These are phyloP conservation scores for Lochmaea crataegi DNA, from an alignment of 2,888 invertebrate species.

Conservation along the genomic window DNA sequence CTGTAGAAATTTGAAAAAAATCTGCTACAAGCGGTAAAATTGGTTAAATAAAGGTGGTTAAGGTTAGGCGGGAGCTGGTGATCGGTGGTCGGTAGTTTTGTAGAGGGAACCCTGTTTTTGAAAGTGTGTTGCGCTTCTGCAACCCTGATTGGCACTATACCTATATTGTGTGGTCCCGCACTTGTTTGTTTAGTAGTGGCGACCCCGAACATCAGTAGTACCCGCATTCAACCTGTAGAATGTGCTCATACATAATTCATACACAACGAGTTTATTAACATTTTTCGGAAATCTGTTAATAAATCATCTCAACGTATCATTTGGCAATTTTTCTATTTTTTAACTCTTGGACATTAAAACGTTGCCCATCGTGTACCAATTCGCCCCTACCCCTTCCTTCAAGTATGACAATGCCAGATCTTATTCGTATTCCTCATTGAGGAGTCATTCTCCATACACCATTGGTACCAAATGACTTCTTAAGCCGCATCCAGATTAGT, in stretches of 20 bases:
- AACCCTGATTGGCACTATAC: constrained; percentile 50
- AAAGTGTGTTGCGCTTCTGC: constrained; percentile 54
- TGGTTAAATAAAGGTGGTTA: background rate
- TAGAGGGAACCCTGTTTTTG: constrained; percentile 45
- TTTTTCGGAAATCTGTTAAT: background rate
- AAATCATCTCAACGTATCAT: no score
- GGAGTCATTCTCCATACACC: no score
- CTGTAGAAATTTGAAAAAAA: background rate
- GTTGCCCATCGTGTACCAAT: no score
- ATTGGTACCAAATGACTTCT: no score
- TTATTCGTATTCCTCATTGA: no score
- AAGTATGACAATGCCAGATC: no score
- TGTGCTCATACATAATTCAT: constrained; percentile 14
- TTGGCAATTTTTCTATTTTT: no score
- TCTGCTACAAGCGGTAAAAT: background rate
- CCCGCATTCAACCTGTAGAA: constrained; percentile 46
- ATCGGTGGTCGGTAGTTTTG: constrained; percentile 14
- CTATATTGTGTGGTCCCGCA: constrained; percentile 52
- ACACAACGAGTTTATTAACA: constrained; percentile 25
- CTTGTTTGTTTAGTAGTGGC: constrained; percentile 54
- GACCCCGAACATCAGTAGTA: constrained; percentile 39
- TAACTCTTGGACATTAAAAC: no score
- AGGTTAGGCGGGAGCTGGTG: background rate
- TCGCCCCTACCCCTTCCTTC: no score
- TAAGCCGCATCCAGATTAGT: no score